Conservation (phyloP, 1,140 invertebrate genomes). For the Andricus grossulariae region DNA sequence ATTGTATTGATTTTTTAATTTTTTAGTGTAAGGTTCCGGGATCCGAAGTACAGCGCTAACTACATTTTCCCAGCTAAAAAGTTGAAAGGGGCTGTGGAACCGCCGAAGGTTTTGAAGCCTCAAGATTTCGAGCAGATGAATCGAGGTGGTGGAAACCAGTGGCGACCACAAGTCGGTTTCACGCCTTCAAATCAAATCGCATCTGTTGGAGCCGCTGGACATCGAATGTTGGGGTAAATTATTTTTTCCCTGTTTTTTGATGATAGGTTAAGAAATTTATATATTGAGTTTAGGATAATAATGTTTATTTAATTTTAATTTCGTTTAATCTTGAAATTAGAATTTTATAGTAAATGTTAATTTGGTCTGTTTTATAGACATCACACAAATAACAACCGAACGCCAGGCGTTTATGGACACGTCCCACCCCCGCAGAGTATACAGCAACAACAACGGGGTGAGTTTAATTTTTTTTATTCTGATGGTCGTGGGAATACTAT, state of each 20-base stretch:
- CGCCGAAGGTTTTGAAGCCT: constrained; percentile 87
- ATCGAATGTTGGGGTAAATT: constrained; percentile 80
- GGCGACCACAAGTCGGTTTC: constrained; percentile 86
- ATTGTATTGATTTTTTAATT: constrained; percentile 61
- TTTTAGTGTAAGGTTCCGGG: constrained; percentile 85
- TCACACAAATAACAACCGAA: constrained; percentile 57
- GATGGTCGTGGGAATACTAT: neutral
- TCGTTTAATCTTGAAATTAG: neutral
- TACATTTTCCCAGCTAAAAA: constrained; percentile 87
- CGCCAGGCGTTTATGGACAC: constrained; percentile 58
- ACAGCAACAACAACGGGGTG: constrained; percentile 56
- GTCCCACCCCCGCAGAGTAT: constrained; percentile 62
- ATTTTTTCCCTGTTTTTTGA: constrained; percentile 1
- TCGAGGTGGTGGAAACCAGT: constrained; percentile 78
- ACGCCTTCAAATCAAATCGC: constrained; percentile 79
- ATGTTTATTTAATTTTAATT: too few relatives aligned
- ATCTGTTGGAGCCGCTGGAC: constrained; percentile 80
- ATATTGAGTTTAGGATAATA: too few relatives aligned
- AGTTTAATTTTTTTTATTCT: constrained; percentile 45
- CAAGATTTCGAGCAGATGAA: constrained; percentile 84
- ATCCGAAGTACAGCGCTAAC: constrained; percentile 86
- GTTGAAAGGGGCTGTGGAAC: constrained; percentile 82
- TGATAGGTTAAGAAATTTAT: too few relatives aligned
- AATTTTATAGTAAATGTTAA: neutral
- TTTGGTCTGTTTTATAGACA: constrained; percentile 56